Conservation (phyloP, 2,113 vertebrate species). For the Cyphomyrus discorhynchus region DNA sequence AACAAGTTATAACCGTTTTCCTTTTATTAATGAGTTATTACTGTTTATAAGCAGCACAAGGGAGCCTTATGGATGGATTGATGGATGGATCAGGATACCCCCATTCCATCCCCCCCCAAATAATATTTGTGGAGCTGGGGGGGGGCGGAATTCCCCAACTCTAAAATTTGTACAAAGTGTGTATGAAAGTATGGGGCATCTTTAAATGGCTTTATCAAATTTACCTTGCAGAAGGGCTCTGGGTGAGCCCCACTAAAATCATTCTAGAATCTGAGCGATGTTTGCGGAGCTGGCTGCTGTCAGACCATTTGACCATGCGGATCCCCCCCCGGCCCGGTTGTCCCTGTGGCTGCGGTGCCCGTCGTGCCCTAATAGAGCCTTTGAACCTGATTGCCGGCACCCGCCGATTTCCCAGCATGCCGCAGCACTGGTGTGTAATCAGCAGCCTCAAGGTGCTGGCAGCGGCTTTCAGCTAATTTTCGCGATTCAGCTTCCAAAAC, state of each 20-base stretch:
- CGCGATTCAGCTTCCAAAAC: not conserved
- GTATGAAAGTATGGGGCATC: not conserved
- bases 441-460: not conserved
- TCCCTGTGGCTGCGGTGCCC: not conserved
- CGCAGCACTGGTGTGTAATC: not conserved
- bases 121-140: not conserved
- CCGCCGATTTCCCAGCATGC: not conserved
- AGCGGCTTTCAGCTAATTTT: not conserved
- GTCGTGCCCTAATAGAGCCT: not conserved
- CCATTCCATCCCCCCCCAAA: not conserved
- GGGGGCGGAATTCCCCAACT: no score
- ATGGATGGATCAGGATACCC: not conserved
- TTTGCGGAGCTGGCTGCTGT: not conserved
- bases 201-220: not conserved
- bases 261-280: not conserved
- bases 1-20: not conserved
- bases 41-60: not conserved
- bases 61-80: not conserved
- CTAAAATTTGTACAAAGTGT: not conserved
- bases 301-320: not conserved
- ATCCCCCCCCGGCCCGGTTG: not conserved
- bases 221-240: not conserved
- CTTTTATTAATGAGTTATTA: not conserved
- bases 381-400: not conserved
- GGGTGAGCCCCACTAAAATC: not conserved